Percentiles rank a stretch among this genome's conserved stretches.
Conservation (phyloP, 2,113 vertebrate species). For the Misgurnus mizolepis region DNA sequence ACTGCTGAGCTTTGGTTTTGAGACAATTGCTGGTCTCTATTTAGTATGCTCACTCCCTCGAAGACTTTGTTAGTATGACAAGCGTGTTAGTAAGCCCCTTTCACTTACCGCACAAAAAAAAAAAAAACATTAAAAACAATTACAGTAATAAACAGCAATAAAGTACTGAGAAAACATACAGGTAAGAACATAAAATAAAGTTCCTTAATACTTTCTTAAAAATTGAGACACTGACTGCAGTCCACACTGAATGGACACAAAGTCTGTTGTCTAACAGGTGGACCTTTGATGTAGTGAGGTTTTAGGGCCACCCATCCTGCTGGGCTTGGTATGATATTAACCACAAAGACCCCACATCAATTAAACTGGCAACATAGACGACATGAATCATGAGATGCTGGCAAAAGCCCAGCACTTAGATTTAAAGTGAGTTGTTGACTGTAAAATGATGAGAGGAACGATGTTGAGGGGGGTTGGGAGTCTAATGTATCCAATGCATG, state of each 20-base stretch:
- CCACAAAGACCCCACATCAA: constrained; percentile 6
- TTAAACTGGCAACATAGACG: constrained; percentile 19
- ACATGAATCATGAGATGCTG: constrained; percentile 5
- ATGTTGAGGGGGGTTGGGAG: neutral
- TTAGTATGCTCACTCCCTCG: neutral
- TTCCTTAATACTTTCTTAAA: neutral
- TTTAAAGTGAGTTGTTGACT: neutral
- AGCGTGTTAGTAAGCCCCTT: neutral
- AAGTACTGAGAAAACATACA: neutral
- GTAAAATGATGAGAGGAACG: neutral
- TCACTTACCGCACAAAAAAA: neutral
- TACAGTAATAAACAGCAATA: neutral
- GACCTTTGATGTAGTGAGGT: constrained; percentile 16
- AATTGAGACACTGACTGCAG: constrained; percentile 6
- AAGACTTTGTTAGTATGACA: constrained; percentile 21
- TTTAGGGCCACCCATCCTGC: neutral
- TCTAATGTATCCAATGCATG: neutral
- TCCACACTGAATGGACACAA: constrained; percentile 1
- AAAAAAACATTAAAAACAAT: neutral
- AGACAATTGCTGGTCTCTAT: constrained; percentile 28
- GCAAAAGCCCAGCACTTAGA: neutral
- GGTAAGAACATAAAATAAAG: neutral
- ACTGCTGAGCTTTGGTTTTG: constrained; percentile 2
- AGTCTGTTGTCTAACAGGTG: constrained; percentile 27
- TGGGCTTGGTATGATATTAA: neutral